Evolutionary conservation across 2,113 vertebrate species (phyloP).

Genomic region (Brienomyrus longianalis): DNA sequence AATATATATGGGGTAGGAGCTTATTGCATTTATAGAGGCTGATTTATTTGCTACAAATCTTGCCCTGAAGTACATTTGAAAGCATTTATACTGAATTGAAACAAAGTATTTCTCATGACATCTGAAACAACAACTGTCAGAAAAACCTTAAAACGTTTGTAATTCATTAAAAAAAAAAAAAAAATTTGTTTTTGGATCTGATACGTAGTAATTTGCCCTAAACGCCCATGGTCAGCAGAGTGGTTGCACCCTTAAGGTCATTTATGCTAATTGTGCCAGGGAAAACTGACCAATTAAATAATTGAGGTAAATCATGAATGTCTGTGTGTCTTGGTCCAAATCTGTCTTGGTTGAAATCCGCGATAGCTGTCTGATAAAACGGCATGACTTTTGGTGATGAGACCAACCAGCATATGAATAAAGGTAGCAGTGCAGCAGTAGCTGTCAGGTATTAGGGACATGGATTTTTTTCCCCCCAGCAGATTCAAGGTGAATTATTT

Average conservation of each 20-base stretch:
- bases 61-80: background rate
- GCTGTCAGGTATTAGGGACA: background rate
- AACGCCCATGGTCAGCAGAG: background rate
- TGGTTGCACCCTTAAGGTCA: background rate
- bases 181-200: background rate
- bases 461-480: background rate
- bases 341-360: background rate
- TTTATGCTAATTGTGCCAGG: background rate
- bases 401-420: background rate
- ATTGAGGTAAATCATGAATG: background rate
- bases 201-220: background rate
- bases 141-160: background rate
- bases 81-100: background rate
- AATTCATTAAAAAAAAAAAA: background rate
- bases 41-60: background rate
- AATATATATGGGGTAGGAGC: background rate
- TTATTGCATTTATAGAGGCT: background rate
- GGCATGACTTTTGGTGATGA: background rate
- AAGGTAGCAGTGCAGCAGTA: background rate
- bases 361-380: background rate
- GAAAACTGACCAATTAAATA: background rate
- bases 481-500: background rate
- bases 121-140: background rate
- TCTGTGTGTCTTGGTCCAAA: background rate
- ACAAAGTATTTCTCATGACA: background rate